Base-by-base conservation (phyloP, 2,888 invertebrate genomes). In the Drosophila niveifrons region DNA sequence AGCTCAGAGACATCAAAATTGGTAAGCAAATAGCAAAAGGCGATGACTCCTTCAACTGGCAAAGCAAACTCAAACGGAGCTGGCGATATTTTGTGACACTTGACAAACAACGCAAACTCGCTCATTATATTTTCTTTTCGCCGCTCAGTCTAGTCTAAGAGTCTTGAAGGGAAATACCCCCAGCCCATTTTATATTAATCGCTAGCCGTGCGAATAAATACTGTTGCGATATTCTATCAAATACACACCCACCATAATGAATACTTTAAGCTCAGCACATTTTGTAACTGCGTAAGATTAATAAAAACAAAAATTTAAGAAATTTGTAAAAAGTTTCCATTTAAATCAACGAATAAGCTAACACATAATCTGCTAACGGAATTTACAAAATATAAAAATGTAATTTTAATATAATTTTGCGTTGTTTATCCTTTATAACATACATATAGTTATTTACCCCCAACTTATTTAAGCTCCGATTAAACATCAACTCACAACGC, bases 181-280 rank as follows among this genome's bases (percentile, higher is more conserved):
- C 23, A 6, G 31, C 34, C 47, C 3, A 7, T 23, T 29, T 17
- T 10, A 6, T 10, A 23, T 11, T 23, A 28, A 36, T 52, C 43
- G 47, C 68, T 75, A 57, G 55, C 62, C 69, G 69, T 71, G 72
- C 77, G 70, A 87, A 83, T 87, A 83, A 87, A 83, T 83, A 83
- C 87, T 83, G 80, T 82, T 82, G 82, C 88, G 87, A 82, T 84
- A 87, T 83, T 87, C 87, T 78, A 69, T 51, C 61, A 23, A 6
- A 47, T 47, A 55, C 66, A 39, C 44, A 47, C 44, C 57, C 43
- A 17, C 9, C 29, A n/a, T n/a, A 46, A 64, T 39, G 43, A 58
- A 36, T 36, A 68, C 80, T 74, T 68, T 70, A 85, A 80, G 83
- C 82, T 83, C 82, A 87, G 72, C 80, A 82, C 80, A 80, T 82